phyloP scores from a whole-genome alignment of 2,113 vertebrate genomes.

The Aplodontia rufa region DNA sequence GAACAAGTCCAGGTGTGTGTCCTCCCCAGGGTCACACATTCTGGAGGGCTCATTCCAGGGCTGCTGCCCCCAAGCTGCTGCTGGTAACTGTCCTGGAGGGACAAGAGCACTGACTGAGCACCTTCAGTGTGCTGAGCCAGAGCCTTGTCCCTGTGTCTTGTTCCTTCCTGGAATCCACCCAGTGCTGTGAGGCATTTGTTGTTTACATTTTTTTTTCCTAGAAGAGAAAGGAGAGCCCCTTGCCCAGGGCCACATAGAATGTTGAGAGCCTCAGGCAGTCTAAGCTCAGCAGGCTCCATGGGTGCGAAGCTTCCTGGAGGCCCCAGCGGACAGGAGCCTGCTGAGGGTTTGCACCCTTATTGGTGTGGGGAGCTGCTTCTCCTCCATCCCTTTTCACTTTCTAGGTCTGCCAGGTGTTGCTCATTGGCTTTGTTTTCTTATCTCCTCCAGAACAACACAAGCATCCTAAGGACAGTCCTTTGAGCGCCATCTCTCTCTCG shows the following conservation, averaged over 20 bases:
- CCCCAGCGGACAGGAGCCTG: too few relatives aligned
- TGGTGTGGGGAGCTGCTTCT: neutral
- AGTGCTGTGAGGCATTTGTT: neutral
- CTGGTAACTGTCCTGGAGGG: neutral
- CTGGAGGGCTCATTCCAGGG: neutral
- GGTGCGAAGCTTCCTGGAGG: too few relatives aligned
- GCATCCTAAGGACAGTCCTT: neutral
- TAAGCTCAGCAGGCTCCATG: neutral
- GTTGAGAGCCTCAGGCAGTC: neutral
- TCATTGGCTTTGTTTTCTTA: neutral
- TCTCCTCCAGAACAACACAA: fast-evolving
- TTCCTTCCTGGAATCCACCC: neutral
- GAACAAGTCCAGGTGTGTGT: neutral
- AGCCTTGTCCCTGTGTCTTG: fast-evolving
- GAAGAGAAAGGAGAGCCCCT: neutral
- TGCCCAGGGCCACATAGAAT: neutral
- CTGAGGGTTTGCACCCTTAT: too few relatives aligned
- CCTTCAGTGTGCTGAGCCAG: neutral
- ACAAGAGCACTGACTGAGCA: neutral
- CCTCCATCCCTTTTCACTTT: neutral
- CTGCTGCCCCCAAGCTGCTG: neutral
- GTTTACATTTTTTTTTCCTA: neutral
- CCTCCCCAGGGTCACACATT: neutral
- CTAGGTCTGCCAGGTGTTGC: neutral
- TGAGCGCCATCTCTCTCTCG: neutral